Base-by-base conservation (phyloP, 2,113 vertebrate species). In the Scytalopus superciliaris region DNA sequence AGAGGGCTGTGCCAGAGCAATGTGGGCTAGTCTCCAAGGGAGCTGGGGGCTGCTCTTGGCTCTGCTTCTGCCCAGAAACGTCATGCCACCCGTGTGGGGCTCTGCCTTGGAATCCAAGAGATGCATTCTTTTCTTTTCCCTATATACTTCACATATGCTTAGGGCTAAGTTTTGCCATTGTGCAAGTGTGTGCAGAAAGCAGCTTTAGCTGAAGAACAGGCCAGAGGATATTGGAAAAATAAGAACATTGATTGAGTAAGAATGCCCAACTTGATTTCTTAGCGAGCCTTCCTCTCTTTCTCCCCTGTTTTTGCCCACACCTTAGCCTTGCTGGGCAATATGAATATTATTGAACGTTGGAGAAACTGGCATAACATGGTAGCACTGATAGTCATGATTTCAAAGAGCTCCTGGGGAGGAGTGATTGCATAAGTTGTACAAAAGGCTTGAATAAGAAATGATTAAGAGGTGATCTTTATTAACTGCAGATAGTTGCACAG, bases 81-180 rank as follows among this genome's bases (percentile, higher is more conserved):
- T 84, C 80, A 55, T 95, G 84, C 79, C 68, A 92, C 76, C 81
- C 84, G 0, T 75, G 90, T 40, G 56, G 59, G 77, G 33, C 79
- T 84, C 81, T 0, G 35, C 74, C 73, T 50, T 45, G 57, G 77
- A 66, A 94, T 84, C 91, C 74, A 66, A 87, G 52, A 47, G 84
- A 55, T 31, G 19, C 60, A 91, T 94, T 94, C 88, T 93, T 95
- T 56, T 91, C 81, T 95, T 94, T 88, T 92, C 68, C 85, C 67
- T 93, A 90, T 85, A 90, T 94, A 62, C 90, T 91, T 73, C 0
- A 1, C 30, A 16, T 91, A 62, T 0, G 84, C 93, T 94, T 73
- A 83, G 55, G 89, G 91, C 93, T 95, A 94, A 85, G 67, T 94
- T 95, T 94, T 94, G 72, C 60, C 75, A 63, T 94, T 96, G 93